A percentile compares a stretch with the other conserved stretches of the same genome.
Conservation (phyloP, 2,113 vertebrate species). For the Oenanthe oenanthe region DNA sequence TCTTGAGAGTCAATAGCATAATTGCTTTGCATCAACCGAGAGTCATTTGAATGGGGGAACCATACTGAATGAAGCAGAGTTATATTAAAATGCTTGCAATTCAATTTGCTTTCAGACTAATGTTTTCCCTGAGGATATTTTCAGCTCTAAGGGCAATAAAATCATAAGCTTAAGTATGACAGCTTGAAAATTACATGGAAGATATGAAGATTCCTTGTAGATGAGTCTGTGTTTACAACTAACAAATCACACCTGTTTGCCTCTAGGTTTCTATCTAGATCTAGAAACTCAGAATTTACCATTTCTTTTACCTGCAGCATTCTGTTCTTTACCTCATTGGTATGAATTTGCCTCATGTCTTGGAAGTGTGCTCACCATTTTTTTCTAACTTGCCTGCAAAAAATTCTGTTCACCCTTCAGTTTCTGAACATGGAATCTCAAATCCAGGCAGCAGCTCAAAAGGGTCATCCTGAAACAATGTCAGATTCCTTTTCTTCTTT, state of each 20-base stretch:
- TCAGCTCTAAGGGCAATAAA: slow-evolving; percentile 29
- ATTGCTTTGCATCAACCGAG: not conserved
- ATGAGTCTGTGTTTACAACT: not conserved
- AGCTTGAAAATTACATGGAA: not conserved
- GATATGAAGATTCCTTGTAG: not conserved
- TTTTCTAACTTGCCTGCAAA: not conserved
- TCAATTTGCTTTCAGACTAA: slow-evolving; percentile 13
- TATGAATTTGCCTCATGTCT: not conserved
- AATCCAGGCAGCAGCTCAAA: not conserved
- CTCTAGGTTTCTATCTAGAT: not conserved
- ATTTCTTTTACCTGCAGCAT: not conserved
- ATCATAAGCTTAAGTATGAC: slow-evolving; percentile 9
- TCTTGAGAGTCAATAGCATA: not conserved
- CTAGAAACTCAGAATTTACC: not conserved
- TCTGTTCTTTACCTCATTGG: not conserved
- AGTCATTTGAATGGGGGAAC: not conserved
- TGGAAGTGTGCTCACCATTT: not conserved
- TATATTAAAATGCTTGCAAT: slow-evolving; percentile 22
- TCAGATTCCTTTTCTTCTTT: not conserved
- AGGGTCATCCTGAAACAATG: not conserved
- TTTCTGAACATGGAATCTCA: not conserved
- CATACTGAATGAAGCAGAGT: not conserved
- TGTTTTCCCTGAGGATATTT: slow-evolving; percentile 22
- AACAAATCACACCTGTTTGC: not conserved
- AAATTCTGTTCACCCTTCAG: not conserved